These are phyloP conservation scores for Exephanes ischioxanthus DNA, from an alignment of 2,888 invertebrate genomes.

Conservation along the genomic window DNA sequence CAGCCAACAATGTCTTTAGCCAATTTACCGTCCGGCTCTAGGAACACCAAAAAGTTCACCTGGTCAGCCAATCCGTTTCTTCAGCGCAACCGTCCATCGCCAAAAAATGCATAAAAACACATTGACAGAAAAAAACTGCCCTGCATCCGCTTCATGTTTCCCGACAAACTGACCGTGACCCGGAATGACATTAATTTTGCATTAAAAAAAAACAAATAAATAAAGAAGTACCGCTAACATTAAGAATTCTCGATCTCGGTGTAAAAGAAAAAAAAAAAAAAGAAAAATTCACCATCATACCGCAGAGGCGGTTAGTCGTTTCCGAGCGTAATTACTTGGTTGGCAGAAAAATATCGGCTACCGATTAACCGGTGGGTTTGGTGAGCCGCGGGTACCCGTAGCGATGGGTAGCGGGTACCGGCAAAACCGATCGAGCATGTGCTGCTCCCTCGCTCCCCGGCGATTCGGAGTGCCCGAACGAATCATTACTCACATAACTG, in stretches of 20 bases:
- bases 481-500: conserved; percentile 79
- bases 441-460: conserved; percentile 55
- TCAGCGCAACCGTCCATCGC: no score
- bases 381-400: conserved; percentile 30
- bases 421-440: conserved; percentile 64
- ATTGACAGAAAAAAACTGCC: no score
- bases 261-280: conserved; percentile 63
- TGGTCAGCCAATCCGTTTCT: no score
- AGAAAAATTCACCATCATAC: conserved; percentile 73
- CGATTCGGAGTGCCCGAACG: conserved; percentile 55
- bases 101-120: no score
- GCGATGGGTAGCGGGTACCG: conserved; percentile 3
- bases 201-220: no score
- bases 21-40: no score
- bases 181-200: no score
- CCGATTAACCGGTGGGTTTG: conserved; percentile 76
- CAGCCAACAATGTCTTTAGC: no score
- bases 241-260: conserved; percentile 30
- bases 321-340: conserved; percentile 76
- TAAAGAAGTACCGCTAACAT: neutral
- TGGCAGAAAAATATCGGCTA: conserved; percentile 78
- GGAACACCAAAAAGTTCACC: no score
- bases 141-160: no score
- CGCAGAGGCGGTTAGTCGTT: conserved; percentile 2
- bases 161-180: no score